Conservation (phyloP, 2,113 vertebrate species). For the Scalopus aquaticus region DNA sequence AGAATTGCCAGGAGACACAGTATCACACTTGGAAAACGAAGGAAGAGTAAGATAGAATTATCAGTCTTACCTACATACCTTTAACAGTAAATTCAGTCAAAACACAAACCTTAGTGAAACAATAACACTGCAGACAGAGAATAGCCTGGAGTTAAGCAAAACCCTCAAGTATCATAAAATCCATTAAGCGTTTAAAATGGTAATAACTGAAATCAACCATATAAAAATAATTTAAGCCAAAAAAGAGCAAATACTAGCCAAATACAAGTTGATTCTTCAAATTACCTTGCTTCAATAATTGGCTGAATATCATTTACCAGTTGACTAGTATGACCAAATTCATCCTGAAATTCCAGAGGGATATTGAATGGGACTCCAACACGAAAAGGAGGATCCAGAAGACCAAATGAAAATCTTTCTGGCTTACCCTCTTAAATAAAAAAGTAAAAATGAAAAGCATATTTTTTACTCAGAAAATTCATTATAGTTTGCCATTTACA, state of each 20-base stretch:
- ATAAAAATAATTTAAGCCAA: not conserved
- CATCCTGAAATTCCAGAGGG: slow-evolving; percentile 90
- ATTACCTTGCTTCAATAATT: slow-evolving; percentile 88
- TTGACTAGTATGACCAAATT: slow-evolving; percentile 86
- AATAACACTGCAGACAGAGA: not conserved
- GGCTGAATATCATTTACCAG: slow-evolving; percentile 84
- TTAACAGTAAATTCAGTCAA: not conserved
- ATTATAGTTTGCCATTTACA: slow-evolving; percentile 30
- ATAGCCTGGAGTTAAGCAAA: not conserved
- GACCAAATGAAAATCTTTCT: slow-evolving; percentile 86
- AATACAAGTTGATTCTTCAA: not conserved
- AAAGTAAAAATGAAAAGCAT: slow-evolving; percentile 53
- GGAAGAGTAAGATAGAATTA: not conserved
- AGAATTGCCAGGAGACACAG: not conserved
- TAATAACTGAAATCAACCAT: not conserved
- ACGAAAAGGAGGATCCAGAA: slow-evolving; percentile 82
- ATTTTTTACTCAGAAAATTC: slow-evolving; percentile 23
- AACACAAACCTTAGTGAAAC: not conserved
- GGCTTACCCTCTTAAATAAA: slow-evolving; percentile 89
- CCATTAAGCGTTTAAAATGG: slow-evolving; percentile 9
- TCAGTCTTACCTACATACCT: not conserved
- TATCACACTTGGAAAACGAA: not conserved
- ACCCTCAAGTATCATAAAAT: not conserved
- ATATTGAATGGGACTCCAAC: slow-evolving; percentile 92
- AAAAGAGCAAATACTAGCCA: not conserved